Evolutionary conservation across 2,797 vertebrate species (phyloP).

Genomic region (Harpagifer antarcticus): DNA sequence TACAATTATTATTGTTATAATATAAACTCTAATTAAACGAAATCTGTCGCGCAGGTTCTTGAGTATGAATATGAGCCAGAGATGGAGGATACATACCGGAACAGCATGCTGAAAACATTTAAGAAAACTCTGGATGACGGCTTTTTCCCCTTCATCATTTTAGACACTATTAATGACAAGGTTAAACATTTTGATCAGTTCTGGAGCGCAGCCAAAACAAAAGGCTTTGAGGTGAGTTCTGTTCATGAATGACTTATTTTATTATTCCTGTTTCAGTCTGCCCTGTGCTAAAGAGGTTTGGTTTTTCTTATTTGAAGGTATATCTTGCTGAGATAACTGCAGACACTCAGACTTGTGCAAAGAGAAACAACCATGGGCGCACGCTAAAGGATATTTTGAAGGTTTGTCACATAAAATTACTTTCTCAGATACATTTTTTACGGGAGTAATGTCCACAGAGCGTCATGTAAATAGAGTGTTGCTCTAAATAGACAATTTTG

Average conservation of each 20-base stretch:
- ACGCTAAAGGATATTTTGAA: constrained; percentile 94
- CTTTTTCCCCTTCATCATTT: constrained; percentile 98
- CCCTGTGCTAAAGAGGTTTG: constrained; percentile 15
- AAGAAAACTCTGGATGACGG: constrained; percentile 98
- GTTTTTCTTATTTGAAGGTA: constrained; percentile 83
- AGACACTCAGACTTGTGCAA: constrained; percentile 95
- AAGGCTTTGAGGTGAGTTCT: constrained; percentile 95
- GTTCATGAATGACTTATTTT: neutral
- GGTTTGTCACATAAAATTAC: constrained; percentile 77
- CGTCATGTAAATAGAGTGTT: neutral
- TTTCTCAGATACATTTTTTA: neutral
- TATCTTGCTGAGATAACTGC: constrained; percentile 97
- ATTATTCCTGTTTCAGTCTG: neutral
- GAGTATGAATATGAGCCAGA: constrained; percentile 98
- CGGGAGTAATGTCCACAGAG: neutral
- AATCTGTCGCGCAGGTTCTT: constrained; percentile 85
- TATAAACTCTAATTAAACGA: neutral
- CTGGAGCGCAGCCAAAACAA: constrained; percentile 99
- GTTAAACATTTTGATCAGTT: constrained; percentile 98
- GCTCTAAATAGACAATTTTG: constrained; percentile 26
- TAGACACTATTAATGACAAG: constrained; percentile 96
- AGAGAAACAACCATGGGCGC: constrained; percentile 96
- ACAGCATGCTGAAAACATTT: constrained; percentile 98
- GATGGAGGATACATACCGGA: constrained; percentile 97
- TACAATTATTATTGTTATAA: neutral